phyloP scores from a whole-genome alignment of 2,888 invertebrate species.

The Opisthograptis luteolata region DNA sequence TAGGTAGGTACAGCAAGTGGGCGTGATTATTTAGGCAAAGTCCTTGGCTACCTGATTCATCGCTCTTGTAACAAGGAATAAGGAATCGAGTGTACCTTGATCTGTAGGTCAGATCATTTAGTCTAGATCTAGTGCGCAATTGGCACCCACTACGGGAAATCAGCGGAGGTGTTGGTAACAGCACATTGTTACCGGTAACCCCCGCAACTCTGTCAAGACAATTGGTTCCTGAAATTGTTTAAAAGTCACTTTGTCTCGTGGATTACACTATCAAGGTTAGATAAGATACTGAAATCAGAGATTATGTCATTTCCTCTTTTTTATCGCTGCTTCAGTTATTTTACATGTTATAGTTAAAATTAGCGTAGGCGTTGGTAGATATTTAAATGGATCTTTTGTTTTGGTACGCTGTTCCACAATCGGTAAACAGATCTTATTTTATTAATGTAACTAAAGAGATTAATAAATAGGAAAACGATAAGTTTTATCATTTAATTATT shows the following conservation, averaged over 20 bases:
- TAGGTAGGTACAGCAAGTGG: constrained; percentile 6
- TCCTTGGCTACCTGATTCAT: constrained; percentile 8
- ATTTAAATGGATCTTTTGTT: neutral
- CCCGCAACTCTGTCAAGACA: constrained; percentile 52
- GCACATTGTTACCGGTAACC: constrained; percentile 57
- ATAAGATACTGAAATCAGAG: constrained; percentile 39
- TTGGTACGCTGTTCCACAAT: neutral
- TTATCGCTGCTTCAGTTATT: constrained; percentile 32
- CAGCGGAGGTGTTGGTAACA: constrained; percentile 70
- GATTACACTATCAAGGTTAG: constrained; percentile 44
- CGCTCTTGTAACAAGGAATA: constrained; percentile 16
- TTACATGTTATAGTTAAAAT: constrained; percentile 30
- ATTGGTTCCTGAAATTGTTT: constrained; percentile 50
- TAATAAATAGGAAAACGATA: too few relatives aligned
- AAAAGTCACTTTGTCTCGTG: constrained; percentile 32
- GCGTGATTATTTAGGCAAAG: constrained; percentile 17
- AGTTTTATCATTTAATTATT: too few relatives aligned
- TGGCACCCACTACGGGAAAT: constrained; percentile 60
- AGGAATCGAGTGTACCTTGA: constrained; percentile 47
- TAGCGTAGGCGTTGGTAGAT: constrained; percentile 11
- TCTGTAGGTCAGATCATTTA: constrained; percentile 67
- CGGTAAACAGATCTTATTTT: too few relatives aligned
- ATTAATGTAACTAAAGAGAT: too few relatives aligned
- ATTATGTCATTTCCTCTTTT: constrained; percentile 55
- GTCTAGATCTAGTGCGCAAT: constrained; percentile 51